Percentiles rank a stretch among this genome's conserved stretches.
Conservation (phyloP, 2,113 vertebrate genomes). For the Xiphorhynchus elegans region DNA sequence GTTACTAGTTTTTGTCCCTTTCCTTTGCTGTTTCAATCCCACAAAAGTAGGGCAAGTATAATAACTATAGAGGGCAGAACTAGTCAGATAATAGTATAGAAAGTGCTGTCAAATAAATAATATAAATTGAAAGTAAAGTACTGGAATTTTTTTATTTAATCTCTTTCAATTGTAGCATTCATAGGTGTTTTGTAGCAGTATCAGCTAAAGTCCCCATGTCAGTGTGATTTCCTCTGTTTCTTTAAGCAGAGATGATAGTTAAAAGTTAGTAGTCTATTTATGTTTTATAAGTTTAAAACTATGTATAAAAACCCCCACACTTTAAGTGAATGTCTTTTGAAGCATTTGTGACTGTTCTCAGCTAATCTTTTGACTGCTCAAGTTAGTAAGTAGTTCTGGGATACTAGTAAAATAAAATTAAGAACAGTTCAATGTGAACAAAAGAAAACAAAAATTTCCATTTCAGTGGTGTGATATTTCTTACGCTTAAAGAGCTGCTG, state of each 20-base stretch:
- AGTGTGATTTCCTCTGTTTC: not conserved
- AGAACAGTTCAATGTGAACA: not conserved
- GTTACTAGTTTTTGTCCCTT: not conserved
- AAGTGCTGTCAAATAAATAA: not conserved
- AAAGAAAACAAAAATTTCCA: not conserved
- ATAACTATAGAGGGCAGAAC: not conserved
- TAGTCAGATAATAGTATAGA: not conserved
- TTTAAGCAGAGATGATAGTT: not conserved
- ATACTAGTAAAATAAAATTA: not conserved
- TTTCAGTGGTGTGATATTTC: not conserved
- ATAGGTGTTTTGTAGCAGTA: not conserved
- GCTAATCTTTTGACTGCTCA: not conserved
- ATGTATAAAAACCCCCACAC: not conserved
- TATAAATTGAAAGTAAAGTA: not conserved
- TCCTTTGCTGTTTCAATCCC: not conserved
- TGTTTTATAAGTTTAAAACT: not conserved
- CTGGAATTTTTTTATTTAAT: not conserved
- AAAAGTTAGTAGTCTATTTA: not conserved
- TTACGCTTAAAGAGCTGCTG: not conserved
- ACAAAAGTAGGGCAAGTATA: not conserved
- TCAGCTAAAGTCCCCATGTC: not conserved
- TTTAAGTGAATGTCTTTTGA: not conserved
- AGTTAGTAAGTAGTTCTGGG: not conserved
- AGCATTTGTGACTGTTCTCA: not conserved
- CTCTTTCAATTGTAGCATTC: not conserved